Base-by-base conservation (phyloP, 2,113 vertebrate species). In the Cavia porcellus region DNA sequence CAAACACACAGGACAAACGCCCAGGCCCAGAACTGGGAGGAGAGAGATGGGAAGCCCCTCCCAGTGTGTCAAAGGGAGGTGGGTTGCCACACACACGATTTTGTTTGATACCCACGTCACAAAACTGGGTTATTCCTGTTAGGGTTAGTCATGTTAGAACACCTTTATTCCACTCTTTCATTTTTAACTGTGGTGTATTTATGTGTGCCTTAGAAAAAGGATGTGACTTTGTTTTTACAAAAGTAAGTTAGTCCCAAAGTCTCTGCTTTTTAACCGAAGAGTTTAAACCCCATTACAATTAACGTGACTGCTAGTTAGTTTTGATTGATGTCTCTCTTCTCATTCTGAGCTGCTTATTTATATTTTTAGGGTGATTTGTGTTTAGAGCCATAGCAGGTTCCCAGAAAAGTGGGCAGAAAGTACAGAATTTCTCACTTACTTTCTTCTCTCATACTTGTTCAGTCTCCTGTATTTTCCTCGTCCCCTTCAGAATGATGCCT, bases 211-310 rank as follows among this genome's bases (percentile, higher is more conserved):
- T 7, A 81, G 50, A 35, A 55, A 55, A 74, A 74, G 38, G 19
- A 72, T 72, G 22, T 72, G n/a, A 8, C 9, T 81, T 28, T 22
- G 42, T 38, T 81, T 68, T 32, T 38, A 35, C 28, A 10, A 84
- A 96, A 72, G 3, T 35, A 42, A 89, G 38, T 35, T 12, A 68
- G 70, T 57, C 28, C 35, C 7, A 19, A 61, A 47, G 15, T 80
- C 83, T 83, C 79, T 87, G 24, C 94, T 72, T 89, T 92, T 89
- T 72, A 92, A 24, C 11, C 6, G 45, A 86, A 86, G 62, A 92
- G 66, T 94, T 86, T 84, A 68, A 22, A 45, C 82, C 55, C 45
- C 35, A 4, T 83, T 75, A 59, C 20, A 28, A 82, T 85, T 24
- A 77, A 75, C 70, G 77, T 62, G 57, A 70, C 74, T 45, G 77